These are phyloP conservation scores for Psittacula echo DNA, from an alignment of 2,797 vertebrate species.

Conservation along the genomic window DNA sequence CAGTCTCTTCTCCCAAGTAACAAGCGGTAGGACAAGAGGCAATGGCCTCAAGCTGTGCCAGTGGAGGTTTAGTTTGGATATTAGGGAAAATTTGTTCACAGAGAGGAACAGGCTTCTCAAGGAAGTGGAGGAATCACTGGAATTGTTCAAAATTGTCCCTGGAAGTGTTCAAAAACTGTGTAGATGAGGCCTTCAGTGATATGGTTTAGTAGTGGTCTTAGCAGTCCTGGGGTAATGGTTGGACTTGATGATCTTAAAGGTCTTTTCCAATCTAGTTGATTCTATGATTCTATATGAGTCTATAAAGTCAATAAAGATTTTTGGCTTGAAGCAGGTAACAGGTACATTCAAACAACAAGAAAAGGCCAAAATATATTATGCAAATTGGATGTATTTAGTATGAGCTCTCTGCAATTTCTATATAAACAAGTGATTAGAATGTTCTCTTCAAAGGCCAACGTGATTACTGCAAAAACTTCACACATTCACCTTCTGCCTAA, in stretches of 20 bases:
- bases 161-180: neutral
- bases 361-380: constrained; percentile 60
- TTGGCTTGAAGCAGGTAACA: constrained; percentile 20
- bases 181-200: neutral
- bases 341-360: constrained; percentile 41
- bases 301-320: constrained; percentile 32
- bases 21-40: neutral
- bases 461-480: constrained; percentile 31
- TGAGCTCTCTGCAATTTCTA: constrained; percentile 34
- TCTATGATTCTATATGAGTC: neutral
- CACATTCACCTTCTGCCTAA: constrained; percentile 5
- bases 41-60: neutral
- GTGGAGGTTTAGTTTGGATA: neutral
- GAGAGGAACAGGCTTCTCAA: neutral
- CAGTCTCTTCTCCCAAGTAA: neutral
- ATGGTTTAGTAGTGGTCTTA: neutral
- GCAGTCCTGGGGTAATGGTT: neutral
- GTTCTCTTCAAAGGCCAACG: constrained; percentile 50
- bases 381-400: constrained; percentile 42
- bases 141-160: neutral
- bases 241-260: neutral
- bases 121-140: neutral
- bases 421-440: constrained; percentile 49
- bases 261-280: neutral
- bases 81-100: neutral